Conservation (phyloP, 2,113 vertebrate genomes). For the Salvelinus namaycush region DNA sequence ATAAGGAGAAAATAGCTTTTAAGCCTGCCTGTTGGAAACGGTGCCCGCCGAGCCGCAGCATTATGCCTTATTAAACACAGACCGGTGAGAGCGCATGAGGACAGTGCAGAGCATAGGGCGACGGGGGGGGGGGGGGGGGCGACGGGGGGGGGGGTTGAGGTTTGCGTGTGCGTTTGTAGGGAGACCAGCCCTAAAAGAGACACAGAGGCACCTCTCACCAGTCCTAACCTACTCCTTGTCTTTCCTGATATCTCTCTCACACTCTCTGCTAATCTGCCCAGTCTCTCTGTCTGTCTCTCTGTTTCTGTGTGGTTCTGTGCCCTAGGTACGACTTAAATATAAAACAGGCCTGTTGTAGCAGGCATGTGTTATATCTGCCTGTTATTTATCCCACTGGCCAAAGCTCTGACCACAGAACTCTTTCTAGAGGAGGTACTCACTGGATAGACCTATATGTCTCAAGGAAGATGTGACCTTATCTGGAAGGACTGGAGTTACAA, state of each 20-base stretch:
- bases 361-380: too few species aligned
- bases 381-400: too few species aligned
- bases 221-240: not conserved
- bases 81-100: constrained; percentile 16
- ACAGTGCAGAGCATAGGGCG: constrained; percentile 11
- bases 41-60: constrained; percentile 81
- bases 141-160: not conserved
- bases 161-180: not conserved
- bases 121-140: not conserved
- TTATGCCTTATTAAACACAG: constrained; percentile 87
- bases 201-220: not conserved
- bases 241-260: too few species aligned
- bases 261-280: not conserved
- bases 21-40: constrained; percentile 85
- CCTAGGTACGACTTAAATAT: not conserved
- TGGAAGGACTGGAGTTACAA: not conserved
- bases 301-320: not conserved
- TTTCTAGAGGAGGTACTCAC: too few species aligned
- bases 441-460: too few species aligned
- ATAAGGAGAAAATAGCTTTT: constrained; percentile 88
- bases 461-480: too few species aligned
- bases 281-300: not conserved
- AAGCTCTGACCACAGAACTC: too few species aligned
- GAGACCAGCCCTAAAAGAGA: too few species aligned
- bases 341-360: too few species aligned